Base-by-base conservation (phyloP, 2,888 invertebrate species). In the Nomada flava region DNA sequence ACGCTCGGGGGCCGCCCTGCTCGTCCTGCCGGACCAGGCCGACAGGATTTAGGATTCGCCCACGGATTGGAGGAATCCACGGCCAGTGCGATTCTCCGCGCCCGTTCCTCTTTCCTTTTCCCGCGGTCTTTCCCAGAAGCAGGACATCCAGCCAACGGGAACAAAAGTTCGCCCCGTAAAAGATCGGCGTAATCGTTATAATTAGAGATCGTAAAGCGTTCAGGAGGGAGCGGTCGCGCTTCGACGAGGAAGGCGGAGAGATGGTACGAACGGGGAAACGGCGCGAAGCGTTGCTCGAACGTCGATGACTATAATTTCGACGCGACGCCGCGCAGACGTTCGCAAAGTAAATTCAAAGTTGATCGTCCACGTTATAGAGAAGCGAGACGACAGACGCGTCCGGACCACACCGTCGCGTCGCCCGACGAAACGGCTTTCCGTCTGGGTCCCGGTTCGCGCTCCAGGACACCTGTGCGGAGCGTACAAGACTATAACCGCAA, bases 401-500 rank as follows among this genome's bases (percentile, higher is more conserved):
- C 36, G 36, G 36, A 36, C 36, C n/a, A 11, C 53, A 53, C n/a
- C 53, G 20, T 53, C 53, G 29, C 36, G 36, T 9, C 44, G 23
- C 47, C 63, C 15, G 57, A 52, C 64, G 29, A 65, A 59, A 52
- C 29, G n/a, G 42, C 67, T 44, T 29, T 36, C 47, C 50, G 76
- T 65, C 7, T 15, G 59, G 18, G 63, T 15, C 62, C 70, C 11
- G 23, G 53, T 18, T 42, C 18, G 42, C 57, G 42, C 63, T 50
- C 50, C 57, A 69, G 77, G 81, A 88, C 88, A 88, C 89, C 88
- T 89, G 89, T 88, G 80, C 83, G 60, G 79, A 83, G 69, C 15
- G 15, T 36, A 60, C 52, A 11, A 76, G 84, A 86, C 83, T 89
- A 89, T 92, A 92, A 91, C 91, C 92, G 91, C 91, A 91, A 89